Evolutionary conservation across 2,113 vertebrate genomes (phyloP), one percentile per base, ranked within the genome.

Genomic region (Papio anubis): DNA sequence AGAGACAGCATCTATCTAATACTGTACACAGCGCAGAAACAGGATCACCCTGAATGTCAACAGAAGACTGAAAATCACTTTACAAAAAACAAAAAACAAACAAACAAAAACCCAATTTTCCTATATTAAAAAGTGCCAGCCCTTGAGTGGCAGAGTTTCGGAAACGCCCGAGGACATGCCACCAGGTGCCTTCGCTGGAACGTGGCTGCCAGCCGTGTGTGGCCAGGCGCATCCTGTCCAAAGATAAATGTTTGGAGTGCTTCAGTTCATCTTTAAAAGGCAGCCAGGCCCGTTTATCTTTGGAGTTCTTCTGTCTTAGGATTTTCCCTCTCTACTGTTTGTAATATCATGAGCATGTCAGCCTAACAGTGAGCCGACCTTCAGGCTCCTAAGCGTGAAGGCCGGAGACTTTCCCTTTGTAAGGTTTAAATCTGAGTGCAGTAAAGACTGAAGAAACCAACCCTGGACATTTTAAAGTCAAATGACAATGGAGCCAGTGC

Each of bases 1-100:
- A 98, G 98, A 97, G 93, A 98, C 89, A 98, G 95, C 21, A 40
- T 27, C 64, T 38, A 97, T 98, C 97, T 92, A 97, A 93, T 45
- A 98, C 96, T 98, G 98, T 98, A 98, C 98, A 98, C 97, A 98
- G 98, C 98, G 98, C 98, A 98, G 98, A 97, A 98, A 98, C 87
- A 98, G 98, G 97, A 97, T 97, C 98, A 97, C 98, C 98, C 97
- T 90, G 91, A 98, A 98, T 94, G 98, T 98, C 97, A 94, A 98
- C 97, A 7, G 73, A 98, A 98, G 97, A 98, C 97, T 87, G 97
- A 97, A 98, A 98, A 94, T 97, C 97, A 98, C 98, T 98, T 98
- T 97, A 98, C 98, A 98, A 98, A 76, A 43, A 98, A 98, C 98
- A 98, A 98, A 76, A 43, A 98, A 98, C 97, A 97, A 94, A 98